Evolutionary conservation across 2,888 invertebrate genomes (phyloP), one percentile per base, ranked within the genome.

Genomic region (Leptinotarsa rubiginosa): DNA sequence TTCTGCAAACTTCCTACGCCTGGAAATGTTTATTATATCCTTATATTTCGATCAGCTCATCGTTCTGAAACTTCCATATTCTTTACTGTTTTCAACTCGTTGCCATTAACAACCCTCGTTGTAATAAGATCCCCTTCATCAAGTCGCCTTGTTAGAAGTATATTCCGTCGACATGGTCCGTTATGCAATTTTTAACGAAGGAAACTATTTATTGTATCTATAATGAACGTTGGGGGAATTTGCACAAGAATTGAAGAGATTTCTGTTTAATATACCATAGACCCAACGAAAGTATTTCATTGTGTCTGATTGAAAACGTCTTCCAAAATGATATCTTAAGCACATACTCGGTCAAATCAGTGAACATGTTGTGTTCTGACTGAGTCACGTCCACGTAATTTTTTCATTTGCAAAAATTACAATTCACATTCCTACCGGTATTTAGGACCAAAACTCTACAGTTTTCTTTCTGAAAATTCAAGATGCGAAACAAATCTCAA

Each of bases 31-130:
- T 69, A 75, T 70, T 65, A 66, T 70, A 70, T 69, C 72, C 67
- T 69, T 69, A 52, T 72, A 69, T 72, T 72, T 72, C 75, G 49
- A 75, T 71, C 75, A 72, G 65, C 64, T 65, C 52, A 65, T 69
- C 67, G 52, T 69, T 70, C 65, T 69, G 68, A 72, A 75, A 67
- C 75, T 75, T 75, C 75, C 75, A 78, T 82, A 78, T 79, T 79
- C 78, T 79, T 79, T 81, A 78, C 79, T 78, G 79, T 80, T 76
- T 79, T 79, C 79, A 78, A 74, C 78, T 75, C 81, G 82, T 80
- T 81, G 79, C 80, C 77, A 77, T 77, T 81, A 81, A 81, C 81
- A 80, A 82, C 78, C 79, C 78, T 78, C 80, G 79, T 80, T 82
- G 81, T 82, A 78, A 82, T 79, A 73, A 77, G 77, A 82, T 79